Percentiles rank a stretch among this genome's conserved stretches.
phyloP scores from a whole-genome alignment of 2,888 invertebrate genomes.

The Andricus quercusramuli region DNA sequence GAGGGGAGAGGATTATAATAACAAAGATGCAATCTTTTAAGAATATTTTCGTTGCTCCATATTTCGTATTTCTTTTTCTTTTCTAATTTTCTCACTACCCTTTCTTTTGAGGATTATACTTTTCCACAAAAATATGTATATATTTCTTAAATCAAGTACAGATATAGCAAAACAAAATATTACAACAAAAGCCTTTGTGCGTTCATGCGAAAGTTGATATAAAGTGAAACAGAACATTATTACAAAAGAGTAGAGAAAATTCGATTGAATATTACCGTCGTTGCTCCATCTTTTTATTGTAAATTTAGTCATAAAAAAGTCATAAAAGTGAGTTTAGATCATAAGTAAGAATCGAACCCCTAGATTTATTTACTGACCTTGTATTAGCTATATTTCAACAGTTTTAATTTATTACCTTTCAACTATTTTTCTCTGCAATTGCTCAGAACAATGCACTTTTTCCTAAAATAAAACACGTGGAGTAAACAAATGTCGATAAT shows the following conservation, averaged over 20 bases:
- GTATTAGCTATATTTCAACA: no score
- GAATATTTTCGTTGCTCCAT: background rate
- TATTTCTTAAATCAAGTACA: background rate
- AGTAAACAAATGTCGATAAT: background rate
- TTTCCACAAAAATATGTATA: slow-evolving; percentile 1
- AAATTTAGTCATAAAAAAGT: no score
- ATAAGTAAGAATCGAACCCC: no score
- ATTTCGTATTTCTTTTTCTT: background rate
- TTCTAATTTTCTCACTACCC: background rate
- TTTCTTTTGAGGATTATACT: background rate
- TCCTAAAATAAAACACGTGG: background rate
- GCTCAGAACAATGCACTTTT: no score
- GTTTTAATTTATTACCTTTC: no score
- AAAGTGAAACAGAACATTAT: background rate
- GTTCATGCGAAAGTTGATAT: background rate
- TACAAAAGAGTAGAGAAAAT: background rate
- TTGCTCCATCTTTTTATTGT: no score
- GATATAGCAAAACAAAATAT: background rate
- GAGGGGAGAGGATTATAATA: background rate
- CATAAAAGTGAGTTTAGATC: no score
- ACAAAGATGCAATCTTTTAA: background rate
- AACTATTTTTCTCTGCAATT: no score
- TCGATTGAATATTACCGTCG: no score
- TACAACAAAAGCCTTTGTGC: slow-evolving; percentile 4
- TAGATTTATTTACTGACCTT: no score